Evolutionary conservation across 2,888 invertebrate species (phyloP).

Genomic region (Calephelis perditalis): DNA sequence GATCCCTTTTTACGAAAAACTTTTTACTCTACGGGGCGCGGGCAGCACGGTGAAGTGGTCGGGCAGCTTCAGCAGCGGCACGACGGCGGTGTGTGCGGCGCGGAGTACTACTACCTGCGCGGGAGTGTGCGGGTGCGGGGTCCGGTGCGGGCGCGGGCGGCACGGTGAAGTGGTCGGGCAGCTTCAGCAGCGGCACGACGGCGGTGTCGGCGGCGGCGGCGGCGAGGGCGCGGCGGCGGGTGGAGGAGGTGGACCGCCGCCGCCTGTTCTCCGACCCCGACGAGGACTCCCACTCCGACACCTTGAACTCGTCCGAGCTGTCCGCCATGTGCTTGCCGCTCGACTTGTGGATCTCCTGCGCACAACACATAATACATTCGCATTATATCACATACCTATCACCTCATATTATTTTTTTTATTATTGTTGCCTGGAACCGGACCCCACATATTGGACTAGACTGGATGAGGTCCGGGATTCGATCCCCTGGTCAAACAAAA

Average conservation of each 20-base stretch:
- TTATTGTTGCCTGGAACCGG: no score
- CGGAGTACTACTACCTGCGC: not conserved
- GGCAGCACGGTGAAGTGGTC: slow-evolving; percentile 47
- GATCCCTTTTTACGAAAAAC: no score
- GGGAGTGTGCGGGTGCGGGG: not conserved
- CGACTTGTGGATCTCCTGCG: slow-evolving; percentile 73
- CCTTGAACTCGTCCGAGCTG: slow-evolving; percentile 70
- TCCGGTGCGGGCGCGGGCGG: slow-evolving; percentile 1
- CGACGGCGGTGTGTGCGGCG: slow-evolving; percentile 41
- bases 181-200: slow-evolving; percentile 61
- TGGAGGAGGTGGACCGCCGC: slow-evolving; percentile 43
- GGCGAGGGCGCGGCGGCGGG: slow-evolving; percentile 41
- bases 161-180: slow-evolving; percentile 56
- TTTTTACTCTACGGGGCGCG: not conserved
- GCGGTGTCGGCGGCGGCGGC: slow-evolving; percentile 58
- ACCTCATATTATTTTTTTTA: no score
- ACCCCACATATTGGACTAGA: no score
- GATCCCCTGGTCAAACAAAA: no score
- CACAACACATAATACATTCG: no score
- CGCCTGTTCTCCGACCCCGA: slow-evolving; percentile 22
- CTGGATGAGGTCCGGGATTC: no score
- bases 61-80: slow-evolving; percentile 61
- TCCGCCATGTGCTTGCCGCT: slow-evolving; percentile 75
- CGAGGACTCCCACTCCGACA: slow-evolving; percentile 60
- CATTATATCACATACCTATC: no score